Base-by-base conservation (phyloP, 2,888 invertebrate species). In the Drosophila monieri region DNA sequence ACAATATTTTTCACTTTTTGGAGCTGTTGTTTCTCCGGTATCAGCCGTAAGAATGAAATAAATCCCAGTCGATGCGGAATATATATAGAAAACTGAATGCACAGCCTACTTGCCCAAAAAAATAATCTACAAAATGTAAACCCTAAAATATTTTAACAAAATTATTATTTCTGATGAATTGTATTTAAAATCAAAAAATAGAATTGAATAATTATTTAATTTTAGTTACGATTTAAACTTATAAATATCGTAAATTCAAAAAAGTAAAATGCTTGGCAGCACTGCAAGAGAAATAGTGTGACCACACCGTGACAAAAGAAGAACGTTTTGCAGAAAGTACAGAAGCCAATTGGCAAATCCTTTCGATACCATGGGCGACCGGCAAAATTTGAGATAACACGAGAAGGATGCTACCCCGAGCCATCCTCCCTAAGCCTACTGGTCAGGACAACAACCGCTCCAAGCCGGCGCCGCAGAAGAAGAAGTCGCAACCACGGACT, bases 401-500 rank as follows among this genome's bases (percentile, higher is more conserved):
- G 6, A 35, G 35, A 35, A 35, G 35, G 35, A 35, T 35, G 35
- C n/a, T 35, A 35, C 35, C 35, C 35, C 35, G 35, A 35, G 59
- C 59, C 10, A 60, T 60, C 15, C 35, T 21, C 1, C 60, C 60
- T 0, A 60, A 41, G 18, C 23, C 41, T 3, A 6, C 32, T 3
- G 47, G 23, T n/a, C n/a, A 15, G 4, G 21, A 6, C 2, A 44
- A 64, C 12, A n/a, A 32, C n/a, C 15, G 14, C 15, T 25, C 18
- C 21, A 41, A n/a, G 10, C 10, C 4, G 0, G 18, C 8, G 21
- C 9, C 25, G 3, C 12, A 15, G n/a, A 65, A 5, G 35, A 53
- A 25, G 6, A 21, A 6, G 37, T 10, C 3, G 0, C 21, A 6
- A 3, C 43, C 49, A 8, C 78, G 86, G 0, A 15, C 51, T 9